phyloP scores from a whole-genome alignment of 1,140 invertebrate genomes.

The Pararge aegeria region DNA sequence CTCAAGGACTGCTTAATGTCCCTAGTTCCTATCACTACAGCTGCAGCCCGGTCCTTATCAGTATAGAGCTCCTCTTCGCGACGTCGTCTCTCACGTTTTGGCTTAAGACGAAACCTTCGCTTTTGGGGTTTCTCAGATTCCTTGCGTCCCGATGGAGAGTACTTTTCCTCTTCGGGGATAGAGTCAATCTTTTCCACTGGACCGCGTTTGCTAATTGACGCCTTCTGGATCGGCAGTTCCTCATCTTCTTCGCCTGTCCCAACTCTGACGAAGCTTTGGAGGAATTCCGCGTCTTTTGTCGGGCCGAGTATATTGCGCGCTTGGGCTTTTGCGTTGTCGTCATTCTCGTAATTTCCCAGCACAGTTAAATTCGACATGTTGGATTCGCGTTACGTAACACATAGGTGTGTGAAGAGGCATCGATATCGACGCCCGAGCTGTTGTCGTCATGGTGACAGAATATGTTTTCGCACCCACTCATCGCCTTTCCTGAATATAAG shows the following conservation, averaged over 20 bases:
- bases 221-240: constrained; percentile 64
- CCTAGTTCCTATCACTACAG: constrained; percentile 89
- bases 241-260: constrained; percentile 76
- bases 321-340: constrained; percentile 64
- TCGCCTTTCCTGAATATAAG: neutral
- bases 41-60: constrained; percentile 93
- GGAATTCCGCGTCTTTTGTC: constrained; percentile 85
- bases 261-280: constrained; percentile 87
- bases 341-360: constrained; percentile 46
- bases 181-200: constrained; percentile 55
- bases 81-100: constrained; percentile 79
- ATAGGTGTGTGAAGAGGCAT: constrained; percentile 57
- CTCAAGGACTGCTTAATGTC: constrained; percentile 93
- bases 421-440: constrained; percentile 64
- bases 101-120: constrained; percentile 57
- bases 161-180: constrained; percentile 46
- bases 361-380: constrained; percentile 15
- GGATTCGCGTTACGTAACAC: constrained; percentile 50
- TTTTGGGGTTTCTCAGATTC: constrained; percentile 64
- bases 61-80: constrained; percentile 91
- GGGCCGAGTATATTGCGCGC: constrained; percentile 80
- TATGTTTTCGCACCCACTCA: constrained; percentile 68
- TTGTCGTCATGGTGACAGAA: constrained; percentile 63
- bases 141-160: constrained; percentile 46
- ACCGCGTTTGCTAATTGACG: constrained; percentile 68